Evolutionary conservation across 2,888 invertebrate genomes (phyloP).

Genomic region (Automeris io): DNA sequence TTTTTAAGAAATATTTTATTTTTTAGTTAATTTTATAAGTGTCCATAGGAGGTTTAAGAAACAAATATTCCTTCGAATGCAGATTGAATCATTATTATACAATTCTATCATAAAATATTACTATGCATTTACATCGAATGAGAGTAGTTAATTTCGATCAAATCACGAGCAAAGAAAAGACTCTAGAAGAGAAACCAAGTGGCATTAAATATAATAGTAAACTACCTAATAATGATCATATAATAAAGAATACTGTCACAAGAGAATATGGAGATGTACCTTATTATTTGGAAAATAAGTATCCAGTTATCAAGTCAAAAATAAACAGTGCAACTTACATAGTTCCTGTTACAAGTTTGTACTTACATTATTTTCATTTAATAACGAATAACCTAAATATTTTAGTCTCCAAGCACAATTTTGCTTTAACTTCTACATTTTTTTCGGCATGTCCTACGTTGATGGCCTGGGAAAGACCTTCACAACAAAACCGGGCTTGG

Average conservation of each 20-base stretch:
- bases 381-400: too few species aligned
- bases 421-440: too few species aligned
- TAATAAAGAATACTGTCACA: not conserved
- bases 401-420: too few species aligned
- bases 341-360: not conserved
- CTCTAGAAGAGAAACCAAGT: conserved; percentile 7
- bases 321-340: not conserved
- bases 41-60: not conserved
- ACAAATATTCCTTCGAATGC: not conserved
- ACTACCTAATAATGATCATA: not conserved
- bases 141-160: conserved; percentile 26
- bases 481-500: too few species aligned
- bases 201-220: conserved; percentile 1
- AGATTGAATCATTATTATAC: not conserved
- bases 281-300: conserved; percentile 5
- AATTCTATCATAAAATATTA: conserved; percentile 4
- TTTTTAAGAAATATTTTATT: conserved; percentile 1
- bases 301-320: not conserved
- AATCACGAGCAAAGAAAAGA: not conserved
- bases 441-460: too few species aligned
- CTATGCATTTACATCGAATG: conserved; percentile 29
- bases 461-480: too few species aligned
- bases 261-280: not conserved
- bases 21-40: conserved; percentile 1
- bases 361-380: too few species aligned